Conservation (phyloP, 2,113 vertebrate genomes). For the Leptodactylus fuscus region DNA sequence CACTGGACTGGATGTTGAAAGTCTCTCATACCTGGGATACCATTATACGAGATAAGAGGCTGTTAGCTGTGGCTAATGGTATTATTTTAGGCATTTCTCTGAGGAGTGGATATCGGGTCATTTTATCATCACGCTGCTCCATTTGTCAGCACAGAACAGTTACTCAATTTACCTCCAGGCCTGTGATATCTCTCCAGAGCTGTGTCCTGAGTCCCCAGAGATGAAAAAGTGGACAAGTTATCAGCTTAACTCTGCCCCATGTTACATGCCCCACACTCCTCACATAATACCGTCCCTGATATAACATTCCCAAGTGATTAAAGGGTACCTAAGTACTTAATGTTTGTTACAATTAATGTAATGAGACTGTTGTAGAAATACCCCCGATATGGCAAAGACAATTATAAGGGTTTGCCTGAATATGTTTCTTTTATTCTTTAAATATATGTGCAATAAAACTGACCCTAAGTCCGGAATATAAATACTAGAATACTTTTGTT, state of each 20-base stretch:
- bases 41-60: slow-evolving; percentile 46
- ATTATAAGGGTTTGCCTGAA: too few relatives aligned
- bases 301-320: too few relatives aligned
- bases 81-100: slow-evolving; percentile 48
- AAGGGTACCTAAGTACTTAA: too few relatives aligned
- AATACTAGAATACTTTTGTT: too few relatives aligned
- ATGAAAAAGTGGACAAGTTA: background rate
- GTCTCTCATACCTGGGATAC: slow-evolving; percentile 48
- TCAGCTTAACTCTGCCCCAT: background rate
- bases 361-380: too few relatives aligned
- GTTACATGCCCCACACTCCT: background rate
- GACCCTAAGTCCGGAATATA: too few relatives aligned
- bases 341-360: too few relatives aligned
- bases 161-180: background rate
- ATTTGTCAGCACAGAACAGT: slow-evolving; percentile 3
- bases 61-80: background rate
- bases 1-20: slow-evolving; percentile 22
- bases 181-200: slow-evolving; percentile 7
- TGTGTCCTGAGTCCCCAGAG: background rate
- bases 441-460: too few relatives aligned
- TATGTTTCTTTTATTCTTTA: too few relatives aligned
- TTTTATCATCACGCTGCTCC: slow-evolving; percentile 31
- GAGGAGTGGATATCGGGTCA: slow-evolving; percentile 14
- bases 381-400: too few relatives aligned
- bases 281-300: background rate